Percentiles rank a stretch among this genome's conserved stretches.
Conservation (phyloP, 2,888 invertebrate species). For the Micropterix aruncella region DNA sequence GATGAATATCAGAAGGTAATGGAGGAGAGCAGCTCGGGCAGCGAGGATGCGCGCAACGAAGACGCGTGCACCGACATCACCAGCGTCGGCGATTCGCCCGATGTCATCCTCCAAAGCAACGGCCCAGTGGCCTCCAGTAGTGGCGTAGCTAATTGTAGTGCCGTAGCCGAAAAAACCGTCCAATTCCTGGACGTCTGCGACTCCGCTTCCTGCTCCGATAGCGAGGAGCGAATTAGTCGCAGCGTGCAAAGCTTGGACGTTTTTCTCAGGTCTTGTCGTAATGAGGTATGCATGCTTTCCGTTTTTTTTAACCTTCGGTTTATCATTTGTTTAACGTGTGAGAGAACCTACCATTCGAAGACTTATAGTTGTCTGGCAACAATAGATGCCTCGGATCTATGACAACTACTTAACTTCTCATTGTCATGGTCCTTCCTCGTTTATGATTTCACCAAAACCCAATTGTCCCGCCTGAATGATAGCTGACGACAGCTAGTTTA, state of each 20-base stretch:
- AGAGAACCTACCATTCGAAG: too few species aligned
- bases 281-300: neutral
- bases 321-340: too few species aligned
- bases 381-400: too few species aligned
- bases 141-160: neutral
- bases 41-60: neutral
- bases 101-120: neutral
- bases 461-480: too few species aligned
- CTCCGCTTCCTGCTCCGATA: neutral
- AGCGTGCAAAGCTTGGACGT: neutral
- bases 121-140: too few species aligned
- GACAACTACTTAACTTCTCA: too few species aligned
- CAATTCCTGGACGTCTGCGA: neutral
- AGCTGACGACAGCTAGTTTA: too few species aligned
- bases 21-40: neutral
- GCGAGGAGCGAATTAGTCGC: neutral
- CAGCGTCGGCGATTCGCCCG: neutral
- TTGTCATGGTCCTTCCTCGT: too few species aligned
- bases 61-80: neutral
- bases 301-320: constrained; percentile 2
- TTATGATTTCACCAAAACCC: too few species aligned
- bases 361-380: too few species aligned
- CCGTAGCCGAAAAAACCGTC: too few species aligned
- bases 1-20: constrained; percentile 43
- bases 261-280: constrained; percentile 1